Evolutionary conservation across 1,140 invertebrate genomes (phyloP), one percentile per base, ranked within the genome.

Genomic region (Diachasmimorpha longicaudata): DNA sequence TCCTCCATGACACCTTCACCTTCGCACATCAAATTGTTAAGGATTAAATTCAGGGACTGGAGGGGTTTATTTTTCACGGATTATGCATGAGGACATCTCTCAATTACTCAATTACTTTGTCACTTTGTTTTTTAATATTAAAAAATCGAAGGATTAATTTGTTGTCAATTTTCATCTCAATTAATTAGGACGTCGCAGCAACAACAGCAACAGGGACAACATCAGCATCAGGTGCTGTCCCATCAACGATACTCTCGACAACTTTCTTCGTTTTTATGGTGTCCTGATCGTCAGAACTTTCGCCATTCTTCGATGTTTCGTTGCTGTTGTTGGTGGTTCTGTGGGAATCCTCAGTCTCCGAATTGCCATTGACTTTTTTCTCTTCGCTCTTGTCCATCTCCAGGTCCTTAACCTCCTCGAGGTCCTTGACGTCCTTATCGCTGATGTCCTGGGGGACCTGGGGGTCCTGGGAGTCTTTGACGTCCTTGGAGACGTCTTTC

Each of bases 141-240:
- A 71, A n/a, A 76, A 44, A 52, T 76, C 36, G 63, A 52, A 70
- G 52, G 68, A 58, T 23, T 66, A 63, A 63, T 13, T 63, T 25
- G 9, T 84, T 76, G 78, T 81, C 80, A 82, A 74, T 79, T 81
- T 39, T 79, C 81, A 82, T 82, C 31, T 31, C 31, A 31, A 31
- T 87, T 89, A 88, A 89, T 76, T 76, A 76, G 81, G 88, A 89
- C 81, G 86, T 88, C 75, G 88, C 88, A 58, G 85, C 85, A 71
- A 88, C 87, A 72, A 88, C 87, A 42, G 86, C 85, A 78, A 88
- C 86, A 4, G 86, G 81, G 52, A 86, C 87, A 74, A 88, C 85
- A 14, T 89, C 86, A 44, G 87, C 74, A 77, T 88, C 88, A 39
- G 83, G n/a, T n/a, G n/a, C 85, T 23, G 83, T 81, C 72, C 82